Evolutionary conservation across 2,888 invertebrate genomes (phyloP), one percentile per base, ranked within the genome.

Genomic region (Cephus sareptanus): DNA sequence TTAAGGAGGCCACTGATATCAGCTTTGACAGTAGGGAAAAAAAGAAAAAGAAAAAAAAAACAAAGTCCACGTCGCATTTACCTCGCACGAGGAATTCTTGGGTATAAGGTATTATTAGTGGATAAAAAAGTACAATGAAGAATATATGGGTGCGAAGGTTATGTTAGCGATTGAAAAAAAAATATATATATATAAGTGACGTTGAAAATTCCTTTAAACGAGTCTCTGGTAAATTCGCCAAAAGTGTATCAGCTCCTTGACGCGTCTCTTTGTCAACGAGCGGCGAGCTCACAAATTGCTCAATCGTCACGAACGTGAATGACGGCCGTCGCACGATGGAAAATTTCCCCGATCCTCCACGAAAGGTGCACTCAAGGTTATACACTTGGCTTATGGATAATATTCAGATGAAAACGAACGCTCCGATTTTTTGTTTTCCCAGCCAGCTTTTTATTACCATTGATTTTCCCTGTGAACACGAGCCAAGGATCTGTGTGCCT

Each of bases 1-100:
- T 30, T 56, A 71, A 71, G 33, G 71, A 71, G 71, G 71, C 71
- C 71, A 71, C 13, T 33, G 71, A 71, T 71, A 71, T 71, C 71
- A 56, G 71, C 71, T 31, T 13, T 71, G 71, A 34, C 74, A 11
- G 34, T 34, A 30, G 74, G 34, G 9, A 1, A 2, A 23, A 1
- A 9, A 37, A 37, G 2, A 23, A 13, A 15, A 35, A 35, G 13
- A 23, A 40, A 15, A 15, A 40, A 56, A 56, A 56, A 56, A 35
- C 0, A 35, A 12, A 15, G 6, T 34, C 30, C 74, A 15, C 74
- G 35, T 34, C 33, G 31, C 74, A 35, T 23, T 34, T 13, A 33
- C 74, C 23, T 56, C 6, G 23, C 9, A 15, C 1, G 15, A 15
- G 15, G 23, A 23, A 23, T 56, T 56, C 40, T 23, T 56, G 23